Evolutionary conservation across 1,140 invertebrate genomes (phyloP), one percentile per base, ranked within the genome.

Genomic region (Hycleus cichorii): DNA sequence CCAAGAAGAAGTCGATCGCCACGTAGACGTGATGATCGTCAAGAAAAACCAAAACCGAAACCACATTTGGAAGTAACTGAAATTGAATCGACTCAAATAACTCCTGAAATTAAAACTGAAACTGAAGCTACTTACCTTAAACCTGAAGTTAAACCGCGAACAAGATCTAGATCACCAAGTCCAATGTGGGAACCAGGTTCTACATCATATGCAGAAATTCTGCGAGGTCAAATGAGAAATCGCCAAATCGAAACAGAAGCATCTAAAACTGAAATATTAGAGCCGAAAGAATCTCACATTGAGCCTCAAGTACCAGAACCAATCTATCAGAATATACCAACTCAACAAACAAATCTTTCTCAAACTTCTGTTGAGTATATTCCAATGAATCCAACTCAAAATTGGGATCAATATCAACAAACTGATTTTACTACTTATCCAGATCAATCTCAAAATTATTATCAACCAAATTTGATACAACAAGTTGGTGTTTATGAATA

Each of bases 141-240:
- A 40, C 40, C 43, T 47, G 45, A 56, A 50, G 8, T 39, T 12
- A 43, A 48, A 38, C 25, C 26, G 40, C 39, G 49, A 56, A 24
- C 27, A 32, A 71, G 79, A 57, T 71, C 71, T 11, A 75, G 85
- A 59, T 87, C 86, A 3, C 79, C 80, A 9, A 88, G 86, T 72
- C 87, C 86, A 10, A 81, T 87, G 59, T 89, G 86, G 86, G 67
- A 76, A 6, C 84, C 84, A 0, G 87, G 86, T 32, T 84, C 83
- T 8, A 82, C 83, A 9, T 82, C 87, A 27, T 90, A 90, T 69
- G 87, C 88, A 4, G 87, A 90, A 71, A 85, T 91, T 56, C 77
- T 90, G 7, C 80, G 81, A 48, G 87, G 87, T 46, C 69, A 74
- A 47, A n/a, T 44, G 39, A 57, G 53, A 51, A 9, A 2, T 32